phyloP scores from a whole-genome alignment of 2,888 invertebrate genomes.

The Abrostola triplasia region DNA sequence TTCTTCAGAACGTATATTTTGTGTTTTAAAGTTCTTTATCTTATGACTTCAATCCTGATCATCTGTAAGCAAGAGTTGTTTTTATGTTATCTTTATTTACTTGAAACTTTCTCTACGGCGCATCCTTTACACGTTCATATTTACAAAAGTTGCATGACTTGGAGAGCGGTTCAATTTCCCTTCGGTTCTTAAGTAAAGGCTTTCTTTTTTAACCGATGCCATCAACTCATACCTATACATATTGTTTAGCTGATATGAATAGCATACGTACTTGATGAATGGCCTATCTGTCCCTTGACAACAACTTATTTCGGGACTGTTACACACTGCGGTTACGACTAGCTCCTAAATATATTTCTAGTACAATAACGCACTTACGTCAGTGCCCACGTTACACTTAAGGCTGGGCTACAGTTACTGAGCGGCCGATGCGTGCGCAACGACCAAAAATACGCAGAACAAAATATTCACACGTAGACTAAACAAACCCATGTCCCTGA shows the following conservation, averaged over 20 bases:
- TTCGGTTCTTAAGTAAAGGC: no score
- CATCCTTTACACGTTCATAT: no score
- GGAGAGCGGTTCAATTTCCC: no score
- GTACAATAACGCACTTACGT: slow-evolving; percentile 33
- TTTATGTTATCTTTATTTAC: no score
- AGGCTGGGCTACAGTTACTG: slow-evolving; percentile 10
- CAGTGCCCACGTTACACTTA: slow-evolving; percentile 33
- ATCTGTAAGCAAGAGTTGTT: no score
- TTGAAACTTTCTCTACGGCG: no score
- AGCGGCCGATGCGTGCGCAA: slow-evolving; percentile 42
- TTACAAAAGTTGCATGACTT: no score
- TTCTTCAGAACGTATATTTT: no score
- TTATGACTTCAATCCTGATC: no score
- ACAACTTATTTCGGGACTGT: not conserved
- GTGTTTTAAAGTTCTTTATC: no score
- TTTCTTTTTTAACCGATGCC: no score
- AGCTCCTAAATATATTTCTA: not conserved
- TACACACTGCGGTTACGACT: not conserved
- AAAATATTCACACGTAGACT: slow-evolving; percentile 56
- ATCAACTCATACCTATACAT: not conserved
- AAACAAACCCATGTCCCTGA: slow-evolving; percentile 53
- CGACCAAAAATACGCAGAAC: slow-evolving; percentile 46
- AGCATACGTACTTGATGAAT: not conserved
- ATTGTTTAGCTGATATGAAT: not conserved
- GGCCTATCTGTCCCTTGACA: not conserved